phyloP scores from a whole-genome alignment of 2,113 vertebrate genomes.

The Agapornis roseicollis region DNA sequence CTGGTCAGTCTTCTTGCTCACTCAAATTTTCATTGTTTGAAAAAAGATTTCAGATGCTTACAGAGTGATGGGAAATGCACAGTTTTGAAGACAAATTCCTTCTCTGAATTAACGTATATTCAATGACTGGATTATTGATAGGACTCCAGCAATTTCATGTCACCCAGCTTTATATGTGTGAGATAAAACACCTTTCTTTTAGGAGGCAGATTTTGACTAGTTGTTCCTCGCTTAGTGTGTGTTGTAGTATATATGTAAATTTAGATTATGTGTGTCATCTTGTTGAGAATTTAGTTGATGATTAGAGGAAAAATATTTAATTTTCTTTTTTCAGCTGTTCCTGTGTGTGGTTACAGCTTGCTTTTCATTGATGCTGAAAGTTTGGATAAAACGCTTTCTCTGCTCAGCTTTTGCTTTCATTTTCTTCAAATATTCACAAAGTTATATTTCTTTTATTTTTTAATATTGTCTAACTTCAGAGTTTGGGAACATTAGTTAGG shows the following conservation, averaged over 20 bases:
- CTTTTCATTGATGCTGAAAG: neutral
- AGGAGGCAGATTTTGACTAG: neutral
- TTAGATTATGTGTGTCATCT: neutral
- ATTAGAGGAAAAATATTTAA: neutral
- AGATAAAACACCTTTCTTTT: neutral
- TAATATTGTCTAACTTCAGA: neutral
- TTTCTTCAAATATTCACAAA: neutral
- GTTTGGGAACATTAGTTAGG: neutral
- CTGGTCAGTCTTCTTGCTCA: neutral
- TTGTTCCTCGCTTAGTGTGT: neutral
- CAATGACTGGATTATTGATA: neutral
- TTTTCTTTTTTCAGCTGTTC: neutral
- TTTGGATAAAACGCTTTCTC: neutral
- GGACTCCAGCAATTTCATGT: neutral
- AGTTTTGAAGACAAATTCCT: neutral
- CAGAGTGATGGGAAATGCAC: neutral
- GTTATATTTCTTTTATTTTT: neutral
- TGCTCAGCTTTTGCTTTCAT: neutral
- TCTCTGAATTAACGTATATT: neutral
- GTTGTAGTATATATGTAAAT: neutral
- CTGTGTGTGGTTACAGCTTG: neutral
- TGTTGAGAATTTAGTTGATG: neutral
- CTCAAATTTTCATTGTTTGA: neutral
- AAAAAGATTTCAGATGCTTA: neutral
- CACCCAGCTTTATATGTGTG: neutral